Base-by-base conservation (phyloP, 2,113 vertebrate species). In the Psilopogon haemacephalus region DNA sequence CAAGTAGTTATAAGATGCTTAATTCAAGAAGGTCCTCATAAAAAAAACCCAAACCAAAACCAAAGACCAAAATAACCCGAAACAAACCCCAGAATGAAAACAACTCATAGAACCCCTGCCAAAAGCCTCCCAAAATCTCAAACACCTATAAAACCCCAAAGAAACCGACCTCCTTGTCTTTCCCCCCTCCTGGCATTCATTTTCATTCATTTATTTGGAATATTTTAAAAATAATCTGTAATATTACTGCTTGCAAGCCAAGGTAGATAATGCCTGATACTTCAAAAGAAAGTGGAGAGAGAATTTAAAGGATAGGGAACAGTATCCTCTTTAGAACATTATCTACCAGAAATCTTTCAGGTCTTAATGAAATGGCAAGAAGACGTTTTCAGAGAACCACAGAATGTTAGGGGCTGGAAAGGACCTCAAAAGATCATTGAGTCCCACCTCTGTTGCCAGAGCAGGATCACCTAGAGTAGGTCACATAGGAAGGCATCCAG, bases 151-250 rank as follows among this genome's bases (percentile, higher is more conserved):
- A 67, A 48, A 54, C 2, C 32, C 24, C 20, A 50, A 63, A 60
- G 20, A 27, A 56, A 37, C 4, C 5, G n/a, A 15, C 3, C 0
- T 6, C 1, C 11, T 4, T 5, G 8, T 48, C 7, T 42, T 56
- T 84, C 46, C 8, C 24, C 23, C 23, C 23, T 24, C 48, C 46
- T 67, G 70, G 83, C 15, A 32, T 4, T 18, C 88, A 8, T 72
- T 74, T 69, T 74, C 6, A 23, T 62, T 70, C 17, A 18, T 42
- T 82, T 37, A 62, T 50, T 64, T 63, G 28, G 24, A 70, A 11
- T 55, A 6, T 63, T 70, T 2, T 54, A 5, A 11, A 32, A 64
- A 9, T 24, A 6, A 27, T 83, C 12, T 73, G 1, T 75, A 42
- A 5, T 73, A 44, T 56, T 72, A 9, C 3, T 37, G 5, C 33